phyloP scores from a whole-genome alignment of 2,113 vertebrate species.

The Charadrius vociferus region DNA sequence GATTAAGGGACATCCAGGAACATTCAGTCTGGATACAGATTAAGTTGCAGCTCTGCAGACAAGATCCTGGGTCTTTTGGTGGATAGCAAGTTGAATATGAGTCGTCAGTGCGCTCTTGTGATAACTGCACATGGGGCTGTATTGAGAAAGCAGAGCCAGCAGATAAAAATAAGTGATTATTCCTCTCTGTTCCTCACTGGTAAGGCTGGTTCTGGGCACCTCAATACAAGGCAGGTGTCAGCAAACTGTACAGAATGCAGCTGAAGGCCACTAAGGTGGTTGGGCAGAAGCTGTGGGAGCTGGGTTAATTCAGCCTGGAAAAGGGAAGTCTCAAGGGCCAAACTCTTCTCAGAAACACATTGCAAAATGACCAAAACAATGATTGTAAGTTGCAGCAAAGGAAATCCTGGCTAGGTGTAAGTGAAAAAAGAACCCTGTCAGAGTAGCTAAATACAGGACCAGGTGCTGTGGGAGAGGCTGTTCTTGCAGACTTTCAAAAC shows the following conservation, averaged over 20 bases:
- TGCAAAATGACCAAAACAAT: not conserved
- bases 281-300: not conserved
- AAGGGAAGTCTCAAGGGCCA: not conserved
- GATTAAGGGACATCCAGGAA: not conserved
- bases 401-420: not conserved
- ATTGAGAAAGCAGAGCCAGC: not conserved
- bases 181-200: not conserved
- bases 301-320: not conserved
- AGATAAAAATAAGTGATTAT: not conserved
- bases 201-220: not conserved
- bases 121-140: not conserved
- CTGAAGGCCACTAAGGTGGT: not conserved
- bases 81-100: not conserved
- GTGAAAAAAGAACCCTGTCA: not conserved
- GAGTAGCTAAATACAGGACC: not conserved
- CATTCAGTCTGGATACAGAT: not conserved
- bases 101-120: not conserved
- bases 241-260: not conserved
- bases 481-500: not conserved
- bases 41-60: not conserved
- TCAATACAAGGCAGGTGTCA: not conserved
- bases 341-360: not conserved
- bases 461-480: not conserved
- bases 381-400: not conserved
- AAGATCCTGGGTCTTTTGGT: not conserved